phyloP scores from a whole-genome alignment of 1,140 invertebrate species.

The Ceratosolen solmsi region DNA sequence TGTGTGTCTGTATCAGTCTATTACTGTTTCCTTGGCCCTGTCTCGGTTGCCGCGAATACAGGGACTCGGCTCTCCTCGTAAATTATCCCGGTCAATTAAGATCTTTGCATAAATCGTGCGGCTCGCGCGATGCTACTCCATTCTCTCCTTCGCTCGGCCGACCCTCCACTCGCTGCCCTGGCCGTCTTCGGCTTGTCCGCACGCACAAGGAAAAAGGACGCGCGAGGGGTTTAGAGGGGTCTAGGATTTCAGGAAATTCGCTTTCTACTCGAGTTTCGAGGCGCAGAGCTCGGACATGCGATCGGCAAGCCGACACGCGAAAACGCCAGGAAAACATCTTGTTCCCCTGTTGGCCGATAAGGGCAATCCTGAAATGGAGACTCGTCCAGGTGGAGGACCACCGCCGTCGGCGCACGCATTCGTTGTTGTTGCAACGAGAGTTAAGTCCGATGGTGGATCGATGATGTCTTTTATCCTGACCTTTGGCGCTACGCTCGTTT shows the following conservation, averaged over 20 bases:
- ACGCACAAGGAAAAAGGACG: not conserved
- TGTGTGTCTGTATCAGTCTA: too few species aligned
- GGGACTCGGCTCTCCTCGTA: slow-evolving; percentile 12
- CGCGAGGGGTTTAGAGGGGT: not conserved
- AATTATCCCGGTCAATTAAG: slow-evolving; percentile 49
- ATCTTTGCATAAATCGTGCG: slow-evolving; percentile 46
- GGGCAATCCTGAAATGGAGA: not conserved
- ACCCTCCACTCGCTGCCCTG: not conserved
- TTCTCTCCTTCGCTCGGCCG: not conserved
- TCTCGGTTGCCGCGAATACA: not conserved
- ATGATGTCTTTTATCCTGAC: not conserved
- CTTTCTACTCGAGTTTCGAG: not conserved
- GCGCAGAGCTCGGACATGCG: slow-evolving; percentile 10
- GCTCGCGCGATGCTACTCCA: not conserved
- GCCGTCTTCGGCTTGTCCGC: not conserved
- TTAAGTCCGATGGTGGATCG: not conserved
- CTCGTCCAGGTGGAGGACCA: not conserved
- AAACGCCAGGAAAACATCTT: slow-evolving; percentile 16
- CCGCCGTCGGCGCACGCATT: slow-evolving; percentile 8
- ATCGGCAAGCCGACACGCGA: slow-evolving; percentile 27
- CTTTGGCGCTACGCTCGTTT: not conserved
- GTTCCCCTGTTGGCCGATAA: not conserved
- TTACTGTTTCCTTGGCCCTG: too few species aligned
- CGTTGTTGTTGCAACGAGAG: not conserved
- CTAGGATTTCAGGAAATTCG: slow-evolving; percentile 35